phyloP scores from a whole-genome alignment of 2,113 vertebrate species.

The Etheostoma cragini region DNA sequence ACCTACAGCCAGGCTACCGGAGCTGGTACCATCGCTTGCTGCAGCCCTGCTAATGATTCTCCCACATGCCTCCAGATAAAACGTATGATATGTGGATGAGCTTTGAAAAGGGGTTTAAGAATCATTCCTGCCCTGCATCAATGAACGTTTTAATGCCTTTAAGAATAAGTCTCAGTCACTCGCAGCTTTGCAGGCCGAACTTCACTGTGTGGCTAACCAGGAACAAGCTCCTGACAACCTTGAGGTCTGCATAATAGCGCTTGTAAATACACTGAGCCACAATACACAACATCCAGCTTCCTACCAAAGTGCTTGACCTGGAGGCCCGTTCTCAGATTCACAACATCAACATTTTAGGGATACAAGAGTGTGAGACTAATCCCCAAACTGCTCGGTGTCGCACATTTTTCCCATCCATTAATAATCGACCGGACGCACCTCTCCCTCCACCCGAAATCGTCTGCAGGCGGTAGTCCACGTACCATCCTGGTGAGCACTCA shows the following conservation, averaged over 20 bases:
- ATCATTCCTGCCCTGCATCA: slow-evolving; percentile 1
- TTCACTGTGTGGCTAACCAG: slow-evolving; percentile 3
- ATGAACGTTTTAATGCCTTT: neutral
- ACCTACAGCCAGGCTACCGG: neutral
- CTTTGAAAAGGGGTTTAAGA: slow-evolving; percentile 1
- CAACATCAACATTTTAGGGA: slow-evolving; percentile 1
- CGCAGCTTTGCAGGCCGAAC: neutral
- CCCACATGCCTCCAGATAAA: neutral
- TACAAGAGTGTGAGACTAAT: neutral
- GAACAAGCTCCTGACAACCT: neutral
- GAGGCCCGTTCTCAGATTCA: slow-evolving; percentile 10
- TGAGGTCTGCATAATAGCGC: neutral
- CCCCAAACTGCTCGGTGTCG: neutral
- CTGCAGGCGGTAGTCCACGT: neutral
- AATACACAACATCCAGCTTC: neutral
- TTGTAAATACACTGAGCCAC: neutral
- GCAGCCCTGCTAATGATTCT: neutral
- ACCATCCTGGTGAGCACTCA: neutral
- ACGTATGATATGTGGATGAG: neutral
- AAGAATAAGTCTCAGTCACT: neutral
- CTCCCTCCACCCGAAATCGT: neutral
- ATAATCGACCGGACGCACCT: neutral
- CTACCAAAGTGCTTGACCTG: neutral
- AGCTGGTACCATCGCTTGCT: neutral
- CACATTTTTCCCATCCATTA: slow-evolving; percentile 9